These are phyloP conservation scores for Pampus argenteus DNA, from an alignment of 2,797 vertebrate genomes.

Conservation along the genomic window DNA sequence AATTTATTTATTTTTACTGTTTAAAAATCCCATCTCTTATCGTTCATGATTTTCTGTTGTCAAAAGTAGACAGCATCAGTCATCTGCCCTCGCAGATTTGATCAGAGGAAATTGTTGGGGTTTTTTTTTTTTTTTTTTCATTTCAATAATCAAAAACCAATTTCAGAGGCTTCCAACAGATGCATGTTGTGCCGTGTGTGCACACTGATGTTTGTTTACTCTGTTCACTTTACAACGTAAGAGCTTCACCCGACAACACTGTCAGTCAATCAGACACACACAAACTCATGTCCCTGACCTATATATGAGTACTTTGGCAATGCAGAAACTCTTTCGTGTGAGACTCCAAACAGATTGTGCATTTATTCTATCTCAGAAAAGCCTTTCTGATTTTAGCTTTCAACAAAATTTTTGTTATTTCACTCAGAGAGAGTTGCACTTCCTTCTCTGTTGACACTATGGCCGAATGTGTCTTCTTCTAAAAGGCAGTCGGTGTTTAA, in stretches of 20 bases:
- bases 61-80: constrained; percentile 38
- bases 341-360: constrained; percentile 46
- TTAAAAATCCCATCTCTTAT: constrained; percentile 39
- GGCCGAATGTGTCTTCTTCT: not conserved
- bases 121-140: too few relatives aligned
- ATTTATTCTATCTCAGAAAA: constrained; percentile 43
- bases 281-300: constrained; percentile 62
- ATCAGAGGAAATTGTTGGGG: constrained; percentile 58
- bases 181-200: constrained; percentile 38
- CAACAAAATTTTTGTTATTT: constrained; percentile 5
- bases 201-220: constrained; percentile 73
- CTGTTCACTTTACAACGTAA: constrained; percentile 43
- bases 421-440: constrained; percentile 19
- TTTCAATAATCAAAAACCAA: constrained; percentile 64
- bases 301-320: constrained; percentile 59
- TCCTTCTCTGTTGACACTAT: not conserved
- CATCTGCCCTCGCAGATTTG: constrained; percentile 42
- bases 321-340: constrained; percentile 50
- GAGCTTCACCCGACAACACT: constrained; percentile 51
- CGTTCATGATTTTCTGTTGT: constrained; percentile 22
- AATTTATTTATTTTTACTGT: constrained; percentile 19
- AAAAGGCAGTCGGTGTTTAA: not conserved
- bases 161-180: constrained; percentile 58
- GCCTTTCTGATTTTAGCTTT: constrained; percentile 25
- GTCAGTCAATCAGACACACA: constrained; percentile 50